Evolutionary conservation across 2,797 vertebrate genomes (phyloP).

Genomic region (Eulemur coronatus): DNA sequence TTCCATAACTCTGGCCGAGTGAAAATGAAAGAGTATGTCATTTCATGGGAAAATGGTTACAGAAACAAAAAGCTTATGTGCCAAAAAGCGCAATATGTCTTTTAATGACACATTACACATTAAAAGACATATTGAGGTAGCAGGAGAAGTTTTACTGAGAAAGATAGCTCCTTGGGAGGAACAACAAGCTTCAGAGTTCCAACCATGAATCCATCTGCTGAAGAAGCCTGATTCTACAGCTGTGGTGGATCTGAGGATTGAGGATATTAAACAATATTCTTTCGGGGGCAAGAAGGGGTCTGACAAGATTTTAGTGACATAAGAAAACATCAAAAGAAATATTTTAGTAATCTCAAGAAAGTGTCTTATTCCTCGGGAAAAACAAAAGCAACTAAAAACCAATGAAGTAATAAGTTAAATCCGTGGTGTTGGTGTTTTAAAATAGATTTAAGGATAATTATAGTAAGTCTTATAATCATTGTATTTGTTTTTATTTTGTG

Average conservation of each 20-base stretch:
- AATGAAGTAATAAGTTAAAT: background rate
- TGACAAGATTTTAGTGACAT: background rate
- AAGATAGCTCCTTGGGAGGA: background rate
- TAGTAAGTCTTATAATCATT: background rate
- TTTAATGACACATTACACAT: background rate
- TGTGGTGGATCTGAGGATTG: background rate
- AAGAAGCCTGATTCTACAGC: background rate
- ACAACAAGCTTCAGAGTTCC: background rate
- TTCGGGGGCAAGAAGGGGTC: background rate
- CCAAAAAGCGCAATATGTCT: no score
- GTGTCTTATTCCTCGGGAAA: background rate
- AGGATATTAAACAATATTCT: background rate
- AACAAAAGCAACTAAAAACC: background rate
- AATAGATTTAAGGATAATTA: background rate
- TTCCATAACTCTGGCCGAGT: background rate
- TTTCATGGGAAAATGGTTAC: background rate
- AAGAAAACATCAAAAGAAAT: slow-evolving; percentile 6
- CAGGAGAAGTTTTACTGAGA: background rate
- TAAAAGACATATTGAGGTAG: background rate
- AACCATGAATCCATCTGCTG: background rate
- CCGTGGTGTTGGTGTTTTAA: background rate
- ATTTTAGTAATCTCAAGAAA: background rate
- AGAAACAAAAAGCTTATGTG: background rate
- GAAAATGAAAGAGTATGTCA: background rate
- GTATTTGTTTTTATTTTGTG: background rate